A percentile compares a stretch with the other conserved stretches of the same genome.
phyloP scores from a whole-genome alignment of 2,888 invertebrate genomes.

The Aphidius colemani region DNA sequence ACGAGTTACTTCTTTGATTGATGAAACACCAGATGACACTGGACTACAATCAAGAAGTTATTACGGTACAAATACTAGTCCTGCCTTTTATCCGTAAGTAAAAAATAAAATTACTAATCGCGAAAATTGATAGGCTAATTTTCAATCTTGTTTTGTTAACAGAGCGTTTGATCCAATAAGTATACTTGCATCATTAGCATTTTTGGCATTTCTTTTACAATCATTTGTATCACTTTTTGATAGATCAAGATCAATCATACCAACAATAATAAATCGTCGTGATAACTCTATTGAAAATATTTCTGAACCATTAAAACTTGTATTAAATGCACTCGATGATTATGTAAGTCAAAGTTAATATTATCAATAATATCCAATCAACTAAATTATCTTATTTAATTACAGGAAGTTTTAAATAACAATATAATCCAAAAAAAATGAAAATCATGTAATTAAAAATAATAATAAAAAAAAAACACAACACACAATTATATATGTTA shows the following conservation, averaged over 20 bases:
- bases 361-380: constrained; percentile 15
- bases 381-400: constrained; percentile 20
- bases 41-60: constrained; percentile 6
- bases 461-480: not conserved
- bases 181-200: constrained; percentile 56
- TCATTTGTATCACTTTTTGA: constrained; percentile 54
- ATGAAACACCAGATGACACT: not conserved
- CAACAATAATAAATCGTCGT: constrained; percentile 47
- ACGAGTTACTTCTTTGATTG: not conserved
- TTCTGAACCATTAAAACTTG: constrained; percentile 40
- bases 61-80: constrained; percentile 11
- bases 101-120: not conserved
- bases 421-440: constrained; percentile 13
- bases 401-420: constrained; percentile 32
- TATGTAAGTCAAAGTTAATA: constrained; percentile 45
- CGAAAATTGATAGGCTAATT: not conserved
- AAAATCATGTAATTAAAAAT: constrained; percentile 4
- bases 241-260: constrained; percentile 51
- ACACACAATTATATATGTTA: constrained; percentile 1
- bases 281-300: constrained; percentile 37
- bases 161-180: constrained; percentile 58
- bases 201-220: constrained; percentile 58
- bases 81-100: constrained; percentile 22
- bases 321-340: constrained; percentile 49
- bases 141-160: constrained; percentile 27